Base-by-base conservation (phyloP, 1,140 invertebrate species). In the Hetaerina americana region DNA sequence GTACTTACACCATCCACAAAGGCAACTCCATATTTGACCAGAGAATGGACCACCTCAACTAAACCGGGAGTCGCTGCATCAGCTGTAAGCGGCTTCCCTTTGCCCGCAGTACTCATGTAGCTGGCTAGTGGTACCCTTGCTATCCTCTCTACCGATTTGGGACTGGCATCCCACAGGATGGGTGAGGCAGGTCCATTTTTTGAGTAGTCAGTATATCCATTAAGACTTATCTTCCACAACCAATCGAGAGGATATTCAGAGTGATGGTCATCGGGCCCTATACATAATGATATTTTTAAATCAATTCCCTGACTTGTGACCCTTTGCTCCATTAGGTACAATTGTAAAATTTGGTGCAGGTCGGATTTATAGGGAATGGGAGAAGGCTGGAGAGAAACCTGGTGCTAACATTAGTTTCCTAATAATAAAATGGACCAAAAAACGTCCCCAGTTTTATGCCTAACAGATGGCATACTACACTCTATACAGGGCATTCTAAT, bases 251-350 rank as follows among this genome's bases (percentile, higher is more conserved):
- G 69, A 73, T 81, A 85, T 8, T 67, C 75, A 25, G 83, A 84
- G 71, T 76, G 26, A 72, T 85, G 84, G 0, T 77, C 74, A 70
- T 84, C 83, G 66, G 77, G 76, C 84, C 84, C 83, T 84, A 74
- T 66, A 72, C 75, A 79, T 72, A 72, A 8, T n/a, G 18, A n/a
- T 49, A 70, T 28, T 25, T 26, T 5, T 12, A 57, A 5, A 57
- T n/a, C 2, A 74, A 49, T 24, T 71, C 71, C 26, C 5, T 27
- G n/a, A n/a, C n/a, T n/a, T n/a, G n/a, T n/a, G n/a, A n/a, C n/a
- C n/a, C n/a, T n/a, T n/a, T n/a, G n/a, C n/a, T n/a, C n/a, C n/a
- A n/a, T n/a, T n/a, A n/a, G n/a, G n/a, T n/a, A n/a, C n/a, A n/a
- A n/a, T n/a, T n/a, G n/a, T n/a, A n/a, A n/a, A n/a, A n/a, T n/a